These are phyloP conservation scores for Apotomis turbidana DNA, from an alignment of 2,888 invertebrate species.

Conservation along the genomic window DNA sequence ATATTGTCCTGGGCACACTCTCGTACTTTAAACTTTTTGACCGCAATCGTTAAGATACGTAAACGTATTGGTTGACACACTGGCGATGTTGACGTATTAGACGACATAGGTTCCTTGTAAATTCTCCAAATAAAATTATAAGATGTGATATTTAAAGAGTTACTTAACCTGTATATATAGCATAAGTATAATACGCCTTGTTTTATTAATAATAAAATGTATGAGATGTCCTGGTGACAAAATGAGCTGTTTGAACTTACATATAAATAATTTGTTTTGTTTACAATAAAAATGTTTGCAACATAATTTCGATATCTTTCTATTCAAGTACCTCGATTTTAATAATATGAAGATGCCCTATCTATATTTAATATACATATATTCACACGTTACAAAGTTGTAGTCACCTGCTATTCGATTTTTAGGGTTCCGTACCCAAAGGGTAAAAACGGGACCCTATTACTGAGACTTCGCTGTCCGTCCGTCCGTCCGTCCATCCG, in stretches of 20 bases:
- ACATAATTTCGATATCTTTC: background rate
- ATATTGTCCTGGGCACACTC: background rate
- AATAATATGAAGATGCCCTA: no score
- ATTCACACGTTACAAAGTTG: no score
- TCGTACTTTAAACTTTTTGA: background rate
- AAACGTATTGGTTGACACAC: background rate
- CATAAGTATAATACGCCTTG: background rate
- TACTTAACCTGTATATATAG: background rate
- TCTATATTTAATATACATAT: no score
- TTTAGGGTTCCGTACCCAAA: no score
- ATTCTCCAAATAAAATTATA: background rate
- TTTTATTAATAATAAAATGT: background rate
- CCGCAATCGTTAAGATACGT: background rate
- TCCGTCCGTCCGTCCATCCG: no score
- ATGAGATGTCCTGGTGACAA: slow-evolving; percentile 2
- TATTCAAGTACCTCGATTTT: no score
- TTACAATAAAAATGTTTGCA: background rate
- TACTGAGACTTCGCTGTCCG: no score
- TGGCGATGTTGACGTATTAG: background rate
- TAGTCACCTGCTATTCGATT: no score
- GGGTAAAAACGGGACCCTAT: no score
- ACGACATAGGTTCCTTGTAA: background rate
- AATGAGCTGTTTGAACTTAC: background rate
- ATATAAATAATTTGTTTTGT: background rate
- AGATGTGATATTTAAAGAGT: background rate